phyloP scores from a whole-genome alignment of 2,888 invertebrate species.

The Drosophila infuscata region DNA sequence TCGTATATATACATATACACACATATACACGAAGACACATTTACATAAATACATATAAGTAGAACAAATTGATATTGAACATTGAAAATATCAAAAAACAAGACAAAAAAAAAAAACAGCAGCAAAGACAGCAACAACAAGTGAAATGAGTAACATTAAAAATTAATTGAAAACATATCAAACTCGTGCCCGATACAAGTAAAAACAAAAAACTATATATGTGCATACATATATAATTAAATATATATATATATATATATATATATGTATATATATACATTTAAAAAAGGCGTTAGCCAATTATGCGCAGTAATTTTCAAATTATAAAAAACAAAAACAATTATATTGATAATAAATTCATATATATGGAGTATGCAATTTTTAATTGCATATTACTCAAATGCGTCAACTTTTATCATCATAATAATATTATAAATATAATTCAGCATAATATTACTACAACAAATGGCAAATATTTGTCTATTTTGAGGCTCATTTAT shows the following conservation, averaged over 20 bases:
- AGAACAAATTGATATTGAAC: constrained; percentile 74
- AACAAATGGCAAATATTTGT: constrained; percentile 65
- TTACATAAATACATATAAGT: constrained; percentile 64
- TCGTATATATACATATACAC: constrained; percentile 31
- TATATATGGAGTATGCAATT: constrained; percentile 49
- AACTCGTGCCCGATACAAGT: constrained; percentile 84
- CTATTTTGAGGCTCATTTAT: constrained; percentile 78
- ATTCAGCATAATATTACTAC: constrained; percentile 50
- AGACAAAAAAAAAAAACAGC: constrained; percentile 22
- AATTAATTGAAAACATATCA: constrained; percentile 85
- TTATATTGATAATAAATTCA: constrained; percentile 38
- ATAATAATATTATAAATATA: constrained; percentile 48
- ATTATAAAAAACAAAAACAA: constrained; percentile 19
- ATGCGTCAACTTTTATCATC: constrained; percentile 60
- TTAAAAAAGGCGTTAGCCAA: constrained; percentile 52
- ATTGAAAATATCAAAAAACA: constrained; percentile 69
- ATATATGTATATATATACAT: constrained; percentile 60
- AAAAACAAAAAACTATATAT: constrained; percentile 59
- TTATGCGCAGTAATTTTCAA: constrained; percentile 73
- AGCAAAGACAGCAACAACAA: constrained; percentile 32
- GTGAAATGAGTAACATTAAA: constrained; percentile 52
- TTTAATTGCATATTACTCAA: constrained; percentile 60
- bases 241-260: constrained; percentile 31
- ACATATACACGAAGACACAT: constrained; percentile 38
- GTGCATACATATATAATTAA: constrained; percentile 52